phyloP scores from a whole-genome alignment of 2,888 invertebrate species.

The Torymus aiolomorphi region DNA sequence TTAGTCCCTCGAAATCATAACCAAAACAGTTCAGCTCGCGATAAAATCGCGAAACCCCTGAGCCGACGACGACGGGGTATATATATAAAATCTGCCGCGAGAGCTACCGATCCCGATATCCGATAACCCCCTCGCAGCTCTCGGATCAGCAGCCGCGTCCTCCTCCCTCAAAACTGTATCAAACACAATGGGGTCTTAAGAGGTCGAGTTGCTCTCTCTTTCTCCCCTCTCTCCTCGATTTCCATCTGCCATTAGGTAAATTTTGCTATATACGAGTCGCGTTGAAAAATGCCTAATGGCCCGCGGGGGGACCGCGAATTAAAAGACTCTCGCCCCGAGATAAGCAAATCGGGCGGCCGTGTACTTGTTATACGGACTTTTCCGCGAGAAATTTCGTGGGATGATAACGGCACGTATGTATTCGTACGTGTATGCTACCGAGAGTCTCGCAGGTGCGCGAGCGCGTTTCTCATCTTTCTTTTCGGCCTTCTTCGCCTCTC shows the following conservation, averaged over 20 bases:
- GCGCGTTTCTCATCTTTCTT: constrained; percentile 44
- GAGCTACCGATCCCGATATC: constrained; percentile 14
- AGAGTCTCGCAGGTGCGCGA: background rate
- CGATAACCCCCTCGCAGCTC: constrained; percentile 8
- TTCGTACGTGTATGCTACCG: no score
- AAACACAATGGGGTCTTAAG: constrained; percentile 40
- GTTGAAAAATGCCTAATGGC: constrained; percentile 50
- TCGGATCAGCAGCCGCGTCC: no score
- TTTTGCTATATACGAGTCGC: constrained; percentile 4
- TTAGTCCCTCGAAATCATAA: constrained; percentile 15
- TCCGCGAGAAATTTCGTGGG: constrained; percentile 42
- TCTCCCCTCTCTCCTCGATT: constrained; percentile 45
- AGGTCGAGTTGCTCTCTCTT: constrained; percentile 31
- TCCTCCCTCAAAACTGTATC: constrained; percentile 34
- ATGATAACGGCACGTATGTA: constrained; percentile 27
- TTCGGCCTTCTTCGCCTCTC: constrained; percentile 3
- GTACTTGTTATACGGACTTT: constrained; percentile 48
- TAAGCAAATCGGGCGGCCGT: constrained; percentile 51
- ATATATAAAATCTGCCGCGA: no score
- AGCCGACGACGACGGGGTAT: no score
- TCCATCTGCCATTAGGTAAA: constrained; percentile 51
- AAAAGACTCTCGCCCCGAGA: constrained; percentile 21
- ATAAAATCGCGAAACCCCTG: no score
- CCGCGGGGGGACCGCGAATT: constrained; percentile 6
- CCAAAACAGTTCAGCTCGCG: no score